Evolutionary conservation across 2,888 invertebrate species (phyloP).

Genomic region (Xanthorhoe spadicearia): DNA sequence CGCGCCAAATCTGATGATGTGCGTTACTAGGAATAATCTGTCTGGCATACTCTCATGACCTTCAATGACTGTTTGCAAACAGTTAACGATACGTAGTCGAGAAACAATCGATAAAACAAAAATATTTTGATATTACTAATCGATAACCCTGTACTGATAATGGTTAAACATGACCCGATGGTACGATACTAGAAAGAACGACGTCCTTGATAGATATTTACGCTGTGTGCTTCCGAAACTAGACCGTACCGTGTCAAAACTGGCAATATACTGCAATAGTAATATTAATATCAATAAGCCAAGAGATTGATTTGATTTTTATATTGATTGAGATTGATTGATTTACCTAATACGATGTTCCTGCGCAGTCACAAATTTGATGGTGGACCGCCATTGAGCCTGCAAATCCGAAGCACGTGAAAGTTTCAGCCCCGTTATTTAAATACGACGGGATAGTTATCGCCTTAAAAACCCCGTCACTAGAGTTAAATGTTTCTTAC

Average conservation of each 20-base stretch:
- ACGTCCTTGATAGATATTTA: conserved; percentile 9
- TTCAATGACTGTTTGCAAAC: conserved; percentile 29
- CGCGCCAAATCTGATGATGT: conserved; percentile 13
- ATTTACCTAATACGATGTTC: not conserved
- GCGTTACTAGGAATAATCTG: conserved; percentile 13
- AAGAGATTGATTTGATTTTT: no score
- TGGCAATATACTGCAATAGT: no score
- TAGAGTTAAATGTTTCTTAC: not conserved
- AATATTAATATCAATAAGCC: not conserved
- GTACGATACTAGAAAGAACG: not conserved
- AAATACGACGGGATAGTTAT: not conserved
- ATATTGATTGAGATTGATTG: not conserved
- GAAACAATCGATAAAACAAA: conserved; percentile 2
- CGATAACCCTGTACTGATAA: conserved; percentile 23
- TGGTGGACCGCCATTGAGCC: not conserved
- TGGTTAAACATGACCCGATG: not conserved
- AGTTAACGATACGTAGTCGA: conserved; percentile 4
- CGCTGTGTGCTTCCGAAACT: not conserved
- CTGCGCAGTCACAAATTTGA: not conserved
- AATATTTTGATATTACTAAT: conserved; percentile 21
- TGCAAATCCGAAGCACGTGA: not conserved
- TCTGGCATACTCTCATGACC: conserved; percentile 24
- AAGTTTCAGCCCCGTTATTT: no score
- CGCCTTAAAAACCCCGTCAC: not conserved
- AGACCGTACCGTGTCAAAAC: not conserved